A percentile compares a stretch with the other conserved stretches of the same genome.
These are phyloP conservation scores for Neolamprologus sp. DNA, from an alignment of 2,113 vertebrate genomes.

Conservation along the genomic window DNA sequence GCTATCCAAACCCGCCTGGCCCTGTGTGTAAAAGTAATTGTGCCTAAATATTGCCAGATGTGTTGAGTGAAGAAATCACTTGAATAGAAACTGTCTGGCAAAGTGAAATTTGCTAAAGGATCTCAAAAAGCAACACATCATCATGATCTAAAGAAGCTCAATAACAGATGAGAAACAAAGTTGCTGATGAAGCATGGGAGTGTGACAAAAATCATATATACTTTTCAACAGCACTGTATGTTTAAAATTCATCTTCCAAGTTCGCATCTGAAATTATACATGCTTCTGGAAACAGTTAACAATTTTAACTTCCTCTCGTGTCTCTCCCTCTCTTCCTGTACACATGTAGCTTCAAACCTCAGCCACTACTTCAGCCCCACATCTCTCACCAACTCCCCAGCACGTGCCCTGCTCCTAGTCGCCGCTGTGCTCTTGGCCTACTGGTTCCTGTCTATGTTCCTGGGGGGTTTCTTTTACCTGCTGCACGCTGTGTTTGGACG, in stretches of 20 bases:
- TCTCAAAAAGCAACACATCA: neutral
- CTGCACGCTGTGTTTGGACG: conserved; percentile 86
- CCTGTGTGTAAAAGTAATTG: neutral
- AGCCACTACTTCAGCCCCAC: conserved; percentile 88
- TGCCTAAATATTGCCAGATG: neutral
- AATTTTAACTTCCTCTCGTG: neutral
- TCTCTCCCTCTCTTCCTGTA: neutral
- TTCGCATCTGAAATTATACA: neutral
- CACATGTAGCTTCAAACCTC: conserved; percentile 81
- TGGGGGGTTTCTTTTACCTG: conserved; percentile 86
- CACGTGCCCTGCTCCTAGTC: conserved; percentile 81
- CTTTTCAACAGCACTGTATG: neutral
- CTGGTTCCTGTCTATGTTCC: conserved; percentile 87
- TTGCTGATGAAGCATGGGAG: neutral
- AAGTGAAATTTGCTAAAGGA: neutral
- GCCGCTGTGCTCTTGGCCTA: conserved; percentile 79
- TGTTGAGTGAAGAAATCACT: neutral
- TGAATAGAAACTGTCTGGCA: neutral
- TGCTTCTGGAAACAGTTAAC: neutral
- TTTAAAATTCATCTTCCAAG: neutral
- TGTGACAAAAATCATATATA: neutral
- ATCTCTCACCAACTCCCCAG: conserved; percentile 67
- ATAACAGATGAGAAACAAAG: neutral
- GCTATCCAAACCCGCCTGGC: neutral
- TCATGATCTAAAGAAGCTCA: neutral